Evolutionary conservation across 2,797 vertebrate species (phyloP).

Genomic region (Tenualosa ilisha): DNA sequence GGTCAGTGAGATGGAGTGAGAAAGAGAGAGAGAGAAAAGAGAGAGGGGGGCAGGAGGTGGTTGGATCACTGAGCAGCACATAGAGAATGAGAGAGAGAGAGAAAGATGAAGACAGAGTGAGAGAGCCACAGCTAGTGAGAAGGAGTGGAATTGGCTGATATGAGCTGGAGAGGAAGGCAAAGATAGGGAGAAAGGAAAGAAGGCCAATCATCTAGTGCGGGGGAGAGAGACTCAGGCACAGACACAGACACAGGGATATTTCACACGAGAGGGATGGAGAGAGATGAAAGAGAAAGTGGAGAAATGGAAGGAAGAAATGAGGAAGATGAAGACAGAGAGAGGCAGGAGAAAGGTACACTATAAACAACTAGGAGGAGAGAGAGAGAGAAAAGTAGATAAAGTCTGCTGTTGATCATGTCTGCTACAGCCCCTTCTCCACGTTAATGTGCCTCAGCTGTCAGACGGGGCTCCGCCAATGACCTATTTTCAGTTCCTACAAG

Average conservation of each 20-base stretch:
- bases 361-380: slow-evolving; percentile 7
- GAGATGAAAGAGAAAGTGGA: slow-evolving; percentile 12
- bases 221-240: not conserved
- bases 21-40: not conserved
- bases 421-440: slow-evolving; percentile 50
- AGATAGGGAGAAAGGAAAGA: not conserved
- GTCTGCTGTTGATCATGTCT: slow-evolving; percentile 49
- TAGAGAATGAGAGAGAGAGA: not conserved
- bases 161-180: not conserved
- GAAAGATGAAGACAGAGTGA: too few relatives aligned
- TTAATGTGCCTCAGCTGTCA: slow-evolving; percentile 55
- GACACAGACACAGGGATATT: not conserved
- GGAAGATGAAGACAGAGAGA: slow-evolving; percentile 3
- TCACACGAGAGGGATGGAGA: not conserved
- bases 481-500: slow-evolving; percentile 55
- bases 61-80: not conserved
- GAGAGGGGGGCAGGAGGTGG: not conserved
- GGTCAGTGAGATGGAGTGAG: not conserved
- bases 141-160: not conserved
- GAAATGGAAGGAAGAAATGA: slow-evolving; percentile 1
- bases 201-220: not conserved
- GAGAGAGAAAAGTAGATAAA: slow-evolving; percentile 35
- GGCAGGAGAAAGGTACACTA: not conserved
- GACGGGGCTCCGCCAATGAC: slow-evolving; percentile 53
- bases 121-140: not conserved